Percentiles rank a stretch among this genome's conserved stretches.
These are phyloP conservation scores for Naso thynnoides DNA, from an alignment of 2,797 vertebrate genomes.

Conservation along the genomic window DNA sequence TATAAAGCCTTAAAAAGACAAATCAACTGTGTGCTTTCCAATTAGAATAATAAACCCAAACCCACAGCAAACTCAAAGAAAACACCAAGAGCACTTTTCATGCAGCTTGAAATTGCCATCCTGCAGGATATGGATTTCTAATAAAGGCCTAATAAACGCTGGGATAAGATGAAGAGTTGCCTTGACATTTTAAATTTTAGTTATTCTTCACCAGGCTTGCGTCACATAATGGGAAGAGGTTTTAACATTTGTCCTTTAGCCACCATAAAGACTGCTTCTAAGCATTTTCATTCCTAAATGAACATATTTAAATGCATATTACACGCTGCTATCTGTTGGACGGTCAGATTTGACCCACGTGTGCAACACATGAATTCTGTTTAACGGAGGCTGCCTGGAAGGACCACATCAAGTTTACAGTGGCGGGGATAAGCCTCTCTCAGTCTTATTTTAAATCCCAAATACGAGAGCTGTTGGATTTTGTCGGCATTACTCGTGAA, in stretches of 20 bases:
- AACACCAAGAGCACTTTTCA: constrained; percentile 25
- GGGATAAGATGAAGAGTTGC: constrained; percentile 44
- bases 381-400: constrained; percentile 6
- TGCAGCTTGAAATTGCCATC: constrained; percentile 23
- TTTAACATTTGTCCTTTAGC: constrained; percentile 50
- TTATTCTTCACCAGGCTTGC: constrained; percentile 32
- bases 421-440: constrained; percentile 20
- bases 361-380: constrained; percentile 1
- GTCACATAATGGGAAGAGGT: constrained; percentile 29
- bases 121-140: constrained; percentile 40
- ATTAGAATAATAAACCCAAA: constrained; percentile 37
- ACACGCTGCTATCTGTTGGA: constrained; percentile 14
- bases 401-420: constrained; percentile 7
- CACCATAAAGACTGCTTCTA: constrained; percentile 29
- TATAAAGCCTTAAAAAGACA: constrained; percentile 37
- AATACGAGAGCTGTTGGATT: constrained; percentile 17
- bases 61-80: background rate
- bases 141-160: constrained; percentile 49
- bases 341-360: constrained; percentile 21
- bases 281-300: constrained; percentile 42
- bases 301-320: constrained; percentile 49
- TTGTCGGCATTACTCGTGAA: constrained; percentile 30
- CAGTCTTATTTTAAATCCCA: constrained; percentile 42
- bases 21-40: constrained; percentile 22
- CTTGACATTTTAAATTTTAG: constrained; percentile 54